phyloP scores from a whole-genome alignment of 2,113 vertebrate species.

The Ondatra zibethicus region DNA sequence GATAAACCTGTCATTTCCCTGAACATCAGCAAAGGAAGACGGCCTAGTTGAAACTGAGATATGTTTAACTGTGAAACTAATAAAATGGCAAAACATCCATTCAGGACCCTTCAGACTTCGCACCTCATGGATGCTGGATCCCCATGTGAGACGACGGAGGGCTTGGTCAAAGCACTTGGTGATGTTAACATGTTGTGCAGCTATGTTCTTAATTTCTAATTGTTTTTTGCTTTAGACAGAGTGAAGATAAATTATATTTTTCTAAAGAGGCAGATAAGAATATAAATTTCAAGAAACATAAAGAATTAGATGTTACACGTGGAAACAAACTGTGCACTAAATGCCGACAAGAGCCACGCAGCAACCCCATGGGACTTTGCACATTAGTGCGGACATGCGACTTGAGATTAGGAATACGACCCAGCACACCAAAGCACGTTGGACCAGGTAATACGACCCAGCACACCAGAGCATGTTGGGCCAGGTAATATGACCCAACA shows the following conservation, averaged over 20 bases:
- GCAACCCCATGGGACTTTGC: not conserved
- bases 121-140: not conserved
- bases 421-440: not conserved
- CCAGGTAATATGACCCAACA: not conserved
- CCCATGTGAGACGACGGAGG: not conserved
- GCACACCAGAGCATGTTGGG: not conserved
- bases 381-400: not conserved
- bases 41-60: not conserved
- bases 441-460: not conserved
- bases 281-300: slow-evolving; percentile 1
- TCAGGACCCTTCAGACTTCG: not conserved
- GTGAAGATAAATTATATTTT: not conserved
- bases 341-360: not conserved
- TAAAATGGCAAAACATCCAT: not conserved
- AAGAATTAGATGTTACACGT: slow-evolving; percentile 33
- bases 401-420: not conserved
- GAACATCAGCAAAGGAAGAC: not conserved
- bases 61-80: not conserved
- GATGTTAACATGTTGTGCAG: not conserved
- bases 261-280: not conserved
- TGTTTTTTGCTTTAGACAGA: slow-evolving; percentile 18
- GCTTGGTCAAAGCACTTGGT: not conserved
- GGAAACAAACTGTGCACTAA: slow-evolving; percentile 24
- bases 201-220: not conserved
- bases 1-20: slow-evolving; percentile 15